A percentile compares a stretch with the other conserved stretches of the same genome.
Evolutionary conservation across 2,888 invertebrate species (phyloP).

Genomic region (Torymus tubicola): DNA sequence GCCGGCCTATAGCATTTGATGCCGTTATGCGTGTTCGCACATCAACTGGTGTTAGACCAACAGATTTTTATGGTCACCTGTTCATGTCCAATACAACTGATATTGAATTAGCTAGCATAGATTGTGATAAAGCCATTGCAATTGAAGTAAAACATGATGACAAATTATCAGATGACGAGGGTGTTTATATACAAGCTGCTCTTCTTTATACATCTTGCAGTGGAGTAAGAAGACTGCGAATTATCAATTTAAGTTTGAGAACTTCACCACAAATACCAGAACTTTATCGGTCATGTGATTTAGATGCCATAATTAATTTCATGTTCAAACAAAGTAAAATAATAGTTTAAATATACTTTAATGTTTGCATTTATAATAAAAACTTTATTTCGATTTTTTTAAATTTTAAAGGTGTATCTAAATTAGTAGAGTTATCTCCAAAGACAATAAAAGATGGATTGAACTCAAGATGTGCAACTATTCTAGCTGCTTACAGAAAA

Average conservation of each 20-base stretch:
- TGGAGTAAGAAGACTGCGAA: constrained; percentile 92
- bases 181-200: constrained; percentile 95
- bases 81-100: constrained; percentile 99
- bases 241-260: constrained; percentile 92
- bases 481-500: constrained; percentile 94
- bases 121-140: constrained; percentile 86
- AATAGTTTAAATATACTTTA: not conserved
- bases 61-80: constrained; percentile 98
- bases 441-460: constrained; percentile 92
- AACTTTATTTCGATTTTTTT: constrained; percentile 7
- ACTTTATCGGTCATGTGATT: constrained; percentile 93
- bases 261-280: constrained; percentile 95
- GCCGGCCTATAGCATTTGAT: constrained; percentile 94
- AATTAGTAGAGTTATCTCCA: constrained; percentile 88
- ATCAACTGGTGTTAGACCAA: constrained; percentile 96
- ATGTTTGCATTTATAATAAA: not conserved
- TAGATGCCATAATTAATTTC: constrained; percentile 95
- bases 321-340: constrained; percentile 91
- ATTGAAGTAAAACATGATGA: constrained; percentile 99
- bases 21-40: constrained; percentile 97
- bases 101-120: constrained; percentile 94
- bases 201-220: constrained; percentile 93
- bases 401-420: constrained; percentile 82
- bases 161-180: constrained; percentile 95
- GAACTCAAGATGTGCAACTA: constrained; percentile 89